phyloP scores from a whole-genome alignment of 1,140 invertebrate species.

The Drosophila nasuta region DNA sequence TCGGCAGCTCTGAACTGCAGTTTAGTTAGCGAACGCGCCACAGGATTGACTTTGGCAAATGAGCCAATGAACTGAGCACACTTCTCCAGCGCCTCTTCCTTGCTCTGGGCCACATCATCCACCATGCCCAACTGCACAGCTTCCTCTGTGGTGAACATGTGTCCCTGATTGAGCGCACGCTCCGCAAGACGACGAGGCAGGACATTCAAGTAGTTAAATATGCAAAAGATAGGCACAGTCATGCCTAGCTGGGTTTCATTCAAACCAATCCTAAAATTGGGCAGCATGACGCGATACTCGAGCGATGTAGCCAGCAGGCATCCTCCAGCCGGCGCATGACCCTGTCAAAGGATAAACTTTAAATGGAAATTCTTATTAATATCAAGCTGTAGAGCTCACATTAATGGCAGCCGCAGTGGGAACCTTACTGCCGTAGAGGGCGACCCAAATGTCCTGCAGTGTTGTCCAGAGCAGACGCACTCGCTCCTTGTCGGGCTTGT shows the following conservation, averaged over 20 bases:
- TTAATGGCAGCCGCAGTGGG: conserved; percentile 93
- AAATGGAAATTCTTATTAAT: conserved; percentile 48
- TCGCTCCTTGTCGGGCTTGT: conserved; percentile 90
- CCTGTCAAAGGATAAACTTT: conserved; percentile 84
- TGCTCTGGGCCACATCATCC: conserved; percentile 90
- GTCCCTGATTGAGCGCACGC: conserved; percentile 90
- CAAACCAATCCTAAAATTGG: conserved; percentile 92
- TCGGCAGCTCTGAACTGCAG: conserved; percentile 86
- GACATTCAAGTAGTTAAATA: conserved; percentile 85
- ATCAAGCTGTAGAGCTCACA: conserved; percentile 86
- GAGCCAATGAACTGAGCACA: conserved; percentile 88
- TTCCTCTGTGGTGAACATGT: conserved; percentile 90
- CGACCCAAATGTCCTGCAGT: conserved; percentile 92
- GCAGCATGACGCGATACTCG: conserved; percentile 93
- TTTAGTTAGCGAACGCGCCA: conserved; percentile 89
- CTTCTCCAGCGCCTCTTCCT: conserved; percentile 88
- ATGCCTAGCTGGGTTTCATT: conserved; percentile 92
- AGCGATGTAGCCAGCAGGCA: conserved; percentile 92
- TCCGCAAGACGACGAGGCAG: conserved; percentile 87
- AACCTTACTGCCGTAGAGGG: conserved; percentile 89
- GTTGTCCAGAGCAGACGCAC: conserved; percentile 90
- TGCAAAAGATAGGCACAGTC: conserved; percentile 91
- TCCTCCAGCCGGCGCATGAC: conserved; percentile 93
- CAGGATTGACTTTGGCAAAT: conserved; percentile 88
- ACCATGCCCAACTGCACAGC: conserved; percentile 90